Conservation (phyloP, 2,888 invertebrate species). For the Sericinus montela region DNA sequence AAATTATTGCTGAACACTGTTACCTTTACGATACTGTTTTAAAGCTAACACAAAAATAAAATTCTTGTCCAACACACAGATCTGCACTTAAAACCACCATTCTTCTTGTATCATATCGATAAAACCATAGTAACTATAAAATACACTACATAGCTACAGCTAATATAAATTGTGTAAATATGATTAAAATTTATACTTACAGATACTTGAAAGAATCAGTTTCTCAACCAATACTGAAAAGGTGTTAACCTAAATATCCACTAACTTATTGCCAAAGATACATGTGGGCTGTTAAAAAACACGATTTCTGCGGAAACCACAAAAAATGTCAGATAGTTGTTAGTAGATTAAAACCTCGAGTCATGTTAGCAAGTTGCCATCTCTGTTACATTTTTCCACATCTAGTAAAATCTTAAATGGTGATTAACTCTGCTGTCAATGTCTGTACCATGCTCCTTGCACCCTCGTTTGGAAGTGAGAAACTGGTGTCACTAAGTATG, state of each 20-base stretch:
- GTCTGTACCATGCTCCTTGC: conserved; percentile 79
- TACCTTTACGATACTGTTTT: too few species aligned
- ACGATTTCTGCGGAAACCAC: conserved; percentile 31
- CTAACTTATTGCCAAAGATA: conserved; percentile 71
- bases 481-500: conserved; percentile 82
- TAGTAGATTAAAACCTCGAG: background rate
- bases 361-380: conserved; percentile 11
- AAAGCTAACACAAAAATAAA: too few species aligned
- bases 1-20: background rate
- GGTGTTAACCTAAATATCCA: conserved; percentile 60
- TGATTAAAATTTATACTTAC: conserved; percentile 61
- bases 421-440: conserved; percentile 49
- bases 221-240: conserved; percentile 71
- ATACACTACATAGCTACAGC: conserved; percentile 66
- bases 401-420: conserved; percentile 25
- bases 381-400: conserved; percentile 29
- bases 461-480: conserved; percentile 82
- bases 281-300: conserved; percentile 41
- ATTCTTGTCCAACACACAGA: too few species aligned
- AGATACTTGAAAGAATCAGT: conserved; percentile 59
- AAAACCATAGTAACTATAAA: conserved; percentile 42
- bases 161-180: conserved; percentile 69
- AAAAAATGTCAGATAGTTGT: conserved; percentile 21
- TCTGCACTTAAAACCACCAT: conserved; percentile 11
- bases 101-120: conserved; percentile 21